A percentile compares a stretch with the other conserved stretches of the same genome.
phyloP scores from a whole-genome alignment of 1,140 invertebrate genomes.

The Bursaphelenchus mucronatus region DNA sequence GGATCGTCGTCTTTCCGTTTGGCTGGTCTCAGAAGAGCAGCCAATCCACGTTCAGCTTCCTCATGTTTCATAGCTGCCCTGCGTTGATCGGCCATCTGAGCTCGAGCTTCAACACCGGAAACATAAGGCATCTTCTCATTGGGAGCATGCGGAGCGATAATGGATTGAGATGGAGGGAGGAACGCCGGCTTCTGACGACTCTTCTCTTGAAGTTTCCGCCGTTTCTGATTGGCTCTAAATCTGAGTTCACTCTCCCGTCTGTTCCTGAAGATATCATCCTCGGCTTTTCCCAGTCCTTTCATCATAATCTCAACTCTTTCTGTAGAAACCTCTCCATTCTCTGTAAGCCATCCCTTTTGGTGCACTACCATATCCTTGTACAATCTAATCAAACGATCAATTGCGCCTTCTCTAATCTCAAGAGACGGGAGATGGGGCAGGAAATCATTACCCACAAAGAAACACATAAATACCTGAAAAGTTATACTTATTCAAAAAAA shows the following conservation, averaged over 20 bases:
- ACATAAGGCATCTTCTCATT: slow-evolving; percentile 8
- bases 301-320: slow-evolving; percentile 89
- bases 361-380: slow-evolving; percentile 90
- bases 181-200: slow-evolving; percentile 24
- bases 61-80: slow-evolving; percentile 35
- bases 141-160: slow-evolving; percentile 20
- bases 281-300: slow-evolving; percentile 75
- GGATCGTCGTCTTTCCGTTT: slow-evolving; percentile 31
- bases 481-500: background rate
- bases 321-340: slow-evolving; percentile 86
- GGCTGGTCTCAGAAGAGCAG: slow-evolving; percentile 31
- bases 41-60: slow-evolving; percentile 24
- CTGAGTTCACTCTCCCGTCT: slow-evolving; percentile 65
- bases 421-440: slow-evolving; percentile 94
- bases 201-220: slow-evolving; percentile 22
- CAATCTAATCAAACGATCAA: slow-evolving; percentile 84
- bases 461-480: slow-evolving; percentile 97
- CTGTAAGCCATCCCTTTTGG: slow-evolving; percentile 73
- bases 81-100: slow-evolving; percentile 41
- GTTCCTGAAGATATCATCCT: slow-evolving; percentile 95
- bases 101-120: slow-evolving; percentile 35
- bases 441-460: slow-evolving; percentile 99
- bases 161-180: slow-evolving; percentile 23
- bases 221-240: slow-evolving; percentile 66
- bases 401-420: slow-evolving; percentile 95